These are phyloP conservation scores for Turritopsis dohrnii DNA, from an alignment of 30 jellyfish, hydroid and myxozoan species.

Conservation along the genomic window DNA sequence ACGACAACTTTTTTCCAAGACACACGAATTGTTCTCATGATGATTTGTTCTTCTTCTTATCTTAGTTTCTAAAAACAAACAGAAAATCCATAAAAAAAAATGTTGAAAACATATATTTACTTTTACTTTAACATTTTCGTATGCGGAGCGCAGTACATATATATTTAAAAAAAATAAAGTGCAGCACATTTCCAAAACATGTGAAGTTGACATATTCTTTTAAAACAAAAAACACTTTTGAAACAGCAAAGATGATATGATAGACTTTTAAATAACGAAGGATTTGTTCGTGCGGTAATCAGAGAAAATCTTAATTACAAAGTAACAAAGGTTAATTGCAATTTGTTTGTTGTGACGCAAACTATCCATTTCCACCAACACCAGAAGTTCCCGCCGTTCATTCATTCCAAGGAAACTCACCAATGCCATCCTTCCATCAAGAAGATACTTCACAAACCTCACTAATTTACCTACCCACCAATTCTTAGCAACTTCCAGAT, in stretches of 20 bases:
- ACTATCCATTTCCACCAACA: not conserved
- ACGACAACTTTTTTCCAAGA: slow-evolving; percentile 5
- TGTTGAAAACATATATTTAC: too few species aligned
- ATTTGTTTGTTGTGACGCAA: not conserved
- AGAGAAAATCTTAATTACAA: not conserved
- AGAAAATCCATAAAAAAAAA: not conserved
- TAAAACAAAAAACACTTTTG: not conserved
- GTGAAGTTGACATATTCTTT: not conserved
- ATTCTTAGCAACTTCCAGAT: too few species aligned
- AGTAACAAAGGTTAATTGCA: not conserved
- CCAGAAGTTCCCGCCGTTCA: not conserved
- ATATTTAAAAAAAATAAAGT: too few species aligned
- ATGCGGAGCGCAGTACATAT: too few species aligned
- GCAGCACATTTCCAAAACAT: too few species aligned
- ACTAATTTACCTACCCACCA: too few species aligned
- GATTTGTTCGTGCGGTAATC: not conserved
- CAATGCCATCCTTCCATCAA: not conserved
- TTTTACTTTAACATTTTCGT: too few species aligned
- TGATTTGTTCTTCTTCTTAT: not conserved
- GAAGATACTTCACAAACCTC: too few species aligned
- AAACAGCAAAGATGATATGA: not conserved
- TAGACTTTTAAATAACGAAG: not conserved
- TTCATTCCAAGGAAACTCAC: not conserved
- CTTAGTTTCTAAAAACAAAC: not conserved
- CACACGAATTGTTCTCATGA: slow-evolving; percentile 26